These are phyloP conservation scores for Lepus timidus DNA, from an alignment of 2,113 vertebrate species.

Conservation along the genomic window DNA sequence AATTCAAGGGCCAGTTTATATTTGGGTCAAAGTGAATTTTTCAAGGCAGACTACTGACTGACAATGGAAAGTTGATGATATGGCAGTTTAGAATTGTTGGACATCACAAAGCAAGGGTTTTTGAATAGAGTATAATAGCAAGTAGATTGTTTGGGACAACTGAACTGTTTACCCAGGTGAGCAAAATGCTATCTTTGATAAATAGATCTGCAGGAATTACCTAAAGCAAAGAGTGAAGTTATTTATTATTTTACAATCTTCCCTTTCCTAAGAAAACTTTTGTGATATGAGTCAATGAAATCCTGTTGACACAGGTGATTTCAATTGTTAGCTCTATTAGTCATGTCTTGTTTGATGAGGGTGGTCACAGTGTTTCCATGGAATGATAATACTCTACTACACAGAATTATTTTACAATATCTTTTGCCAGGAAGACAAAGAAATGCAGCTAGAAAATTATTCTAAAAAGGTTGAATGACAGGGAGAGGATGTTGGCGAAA, in stretches of 20 bases:
- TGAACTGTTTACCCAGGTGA: constrained; percentile 46
- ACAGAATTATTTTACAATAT: neutral
- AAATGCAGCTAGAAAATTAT: neutral
- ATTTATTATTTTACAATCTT: constrained; percentile 45
- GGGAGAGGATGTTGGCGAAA: neutral
- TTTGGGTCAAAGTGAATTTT: neutral
- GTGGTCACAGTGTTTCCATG: neutral
- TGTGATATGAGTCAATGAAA: neutral
- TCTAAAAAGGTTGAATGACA: constrained; percentile 4
- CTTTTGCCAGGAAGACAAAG: neutral
- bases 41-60: neutral
- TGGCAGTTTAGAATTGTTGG: neutral
- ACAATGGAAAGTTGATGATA: neutral
- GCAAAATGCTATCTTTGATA: neutral
- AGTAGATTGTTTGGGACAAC: neutral
- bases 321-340: neutral
- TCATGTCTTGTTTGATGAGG: neutral
- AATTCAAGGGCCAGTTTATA: neutral
- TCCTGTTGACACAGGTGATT: constrained; percentile 34
- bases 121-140: neutral
- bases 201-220: neutral
- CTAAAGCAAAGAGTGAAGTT: neutral
- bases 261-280: constrained; percentile 10
- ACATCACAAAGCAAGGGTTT: neutral
- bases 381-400: neutral